Evolutionary conservation across 1,140 invertebrate genomes (phyloP), one percentile per base, ranked within the genome.

Genomic region (Paralvinella palmiformis): DNA sequence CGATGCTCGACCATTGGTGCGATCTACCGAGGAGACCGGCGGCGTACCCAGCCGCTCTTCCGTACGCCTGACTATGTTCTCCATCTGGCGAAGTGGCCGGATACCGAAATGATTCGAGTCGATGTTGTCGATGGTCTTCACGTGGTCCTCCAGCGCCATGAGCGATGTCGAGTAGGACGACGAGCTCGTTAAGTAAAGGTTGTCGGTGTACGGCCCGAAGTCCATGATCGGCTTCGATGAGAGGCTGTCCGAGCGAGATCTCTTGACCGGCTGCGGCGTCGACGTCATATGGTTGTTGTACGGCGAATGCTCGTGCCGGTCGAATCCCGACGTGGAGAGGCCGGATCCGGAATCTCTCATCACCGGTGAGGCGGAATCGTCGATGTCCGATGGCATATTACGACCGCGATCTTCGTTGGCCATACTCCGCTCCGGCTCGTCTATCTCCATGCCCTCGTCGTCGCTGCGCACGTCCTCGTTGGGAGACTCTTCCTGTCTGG

Each of bases 121-220:
- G 3, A 32, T 31, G 24, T 73, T 74, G 53, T 75, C 77, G 45
- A 83, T 81, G 5, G 75, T 76, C 62, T 79, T 75, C 0, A 83
- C 81, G 81, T 89, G 87, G 74, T 88, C 87, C 71, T 88, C 87
- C 6, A 89, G 83, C 52, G 88, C 89, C 59, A 88, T 87, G 62
- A 91, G 82, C 32, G 88, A 88, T 0, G 87, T 86, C 2, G 86
- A 87, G 76, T 89, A 89, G 62, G 82, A 85, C 2, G 83, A n/a
- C 33, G 33, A 50, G 17, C 55, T 52, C 7, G 45, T 41, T 77
- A 75, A 84, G 76, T 66, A 74, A 73, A 81, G 79, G 75, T 80
- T 79, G 76, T 69, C 66, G 31, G 64, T 63, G 36, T 67, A 62
- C 32, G 59, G 67, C 27, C 27, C 27, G 55, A 22, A 57, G 33